Percentiles rank a stretch among this genome's conserved stretches.
These are phyloP conservation scores for Andrena fulva DNA, from an alignment of 2,888 invertebrate genomes.

Conservation along the genomic window DNA sequence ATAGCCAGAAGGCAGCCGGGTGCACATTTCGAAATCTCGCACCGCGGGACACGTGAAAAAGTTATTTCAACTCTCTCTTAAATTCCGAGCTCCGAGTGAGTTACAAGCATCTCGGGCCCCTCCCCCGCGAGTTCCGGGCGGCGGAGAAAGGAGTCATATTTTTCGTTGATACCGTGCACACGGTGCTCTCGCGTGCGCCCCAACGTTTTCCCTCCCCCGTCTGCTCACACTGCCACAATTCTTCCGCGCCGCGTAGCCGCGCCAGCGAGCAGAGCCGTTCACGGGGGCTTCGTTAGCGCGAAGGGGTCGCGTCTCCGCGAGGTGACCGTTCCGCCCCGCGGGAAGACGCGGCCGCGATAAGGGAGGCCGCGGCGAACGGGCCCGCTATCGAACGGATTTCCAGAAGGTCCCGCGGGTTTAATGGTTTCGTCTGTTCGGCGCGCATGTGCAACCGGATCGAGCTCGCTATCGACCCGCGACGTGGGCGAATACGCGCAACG, in stretches of 20 bases:
- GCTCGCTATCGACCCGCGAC: slow-evolving; percentile 69
- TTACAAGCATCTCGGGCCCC: slow-evolving; percentile 19
- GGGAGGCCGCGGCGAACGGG: not conserved
- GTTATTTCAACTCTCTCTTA: slow-evolving; percentile 28
- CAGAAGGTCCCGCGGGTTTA: slow-evolving; percentile 69
- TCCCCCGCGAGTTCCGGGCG: not conserved
- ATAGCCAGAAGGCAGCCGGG: slow-evolving; percentile 9
- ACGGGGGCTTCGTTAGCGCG: slow-evolving; percentile 15
- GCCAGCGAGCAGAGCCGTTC: not conserved
- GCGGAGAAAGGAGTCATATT: slow-evolving; percentile 27
- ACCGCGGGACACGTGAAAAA: slow-evolving; percentile 21
- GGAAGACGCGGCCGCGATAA: slow-evolving; percentile 22
- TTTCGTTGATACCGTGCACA: slow-evolving; percentile 41
- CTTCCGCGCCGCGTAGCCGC: slow-evolving; percentile 23
- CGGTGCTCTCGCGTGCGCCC: slow-evolving; percentile 16
- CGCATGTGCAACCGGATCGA: slow-evolving; percentile 74
- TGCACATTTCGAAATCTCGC: not conserved
- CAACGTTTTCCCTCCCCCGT: slow-evolving; percentile 24
- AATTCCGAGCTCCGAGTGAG: slow-evolving; percentile 29
- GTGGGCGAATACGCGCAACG: slow-evolving; percentile 17
- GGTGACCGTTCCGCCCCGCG: slow-evolving; percentile 8
- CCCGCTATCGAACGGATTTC: slow-evolving; percentile 66
- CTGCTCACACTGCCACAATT: slow-evolving; percentile 46
- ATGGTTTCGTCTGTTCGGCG: slow-evolving; percentile 66
- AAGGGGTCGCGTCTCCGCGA: slow-evolving; percentile 30